Conservation (phyloP, 1,140 invertebrate genomes). For the Papilio glaucus region DNA sequence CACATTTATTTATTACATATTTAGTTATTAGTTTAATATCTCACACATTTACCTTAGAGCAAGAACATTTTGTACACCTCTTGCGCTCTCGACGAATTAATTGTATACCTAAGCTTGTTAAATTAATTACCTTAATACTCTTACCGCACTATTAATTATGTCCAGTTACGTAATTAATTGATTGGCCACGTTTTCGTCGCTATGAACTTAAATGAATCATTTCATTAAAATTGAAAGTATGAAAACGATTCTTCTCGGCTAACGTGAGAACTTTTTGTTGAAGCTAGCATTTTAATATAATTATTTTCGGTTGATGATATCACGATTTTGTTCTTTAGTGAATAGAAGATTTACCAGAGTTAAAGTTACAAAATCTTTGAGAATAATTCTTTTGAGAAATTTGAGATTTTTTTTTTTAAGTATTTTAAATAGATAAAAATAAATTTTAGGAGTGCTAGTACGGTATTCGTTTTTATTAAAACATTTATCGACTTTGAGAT, state of each 20-base stretch:
- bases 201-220: conserved; percentile 16
- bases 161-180: conserved; percentile 27
- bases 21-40: too few relatives aligned
- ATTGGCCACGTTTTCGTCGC: background rate
- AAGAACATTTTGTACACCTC: background rate
- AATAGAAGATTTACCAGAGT: background rate
- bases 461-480: background rate
- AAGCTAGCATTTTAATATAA: conserved; percentile 9
- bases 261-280: conserved; percentile 28
- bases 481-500: background rate
- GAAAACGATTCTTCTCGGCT: conserved; percentile 16
- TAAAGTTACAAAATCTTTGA: background rate
- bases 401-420: too few relatives aligned
- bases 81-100: background rate
- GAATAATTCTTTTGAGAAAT: too few relatives aligned
- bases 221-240: conserved; percentile 31
- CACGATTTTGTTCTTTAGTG: background rate
- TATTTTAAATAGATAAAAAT: too few relatives aligned
- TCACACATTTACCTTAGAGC: too few relatives aligned
- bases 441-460: background rate
- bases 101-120: background rate
- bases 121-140: background rate
- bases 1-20: too few relatives aligned
- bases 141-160: background rate
- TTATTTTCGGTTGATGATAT: conserved; percentile 7